Base-by-base conservation (phyloP, 2,888 invertebrate genomes). In the Xestoiulus laeticollis region DNA sequence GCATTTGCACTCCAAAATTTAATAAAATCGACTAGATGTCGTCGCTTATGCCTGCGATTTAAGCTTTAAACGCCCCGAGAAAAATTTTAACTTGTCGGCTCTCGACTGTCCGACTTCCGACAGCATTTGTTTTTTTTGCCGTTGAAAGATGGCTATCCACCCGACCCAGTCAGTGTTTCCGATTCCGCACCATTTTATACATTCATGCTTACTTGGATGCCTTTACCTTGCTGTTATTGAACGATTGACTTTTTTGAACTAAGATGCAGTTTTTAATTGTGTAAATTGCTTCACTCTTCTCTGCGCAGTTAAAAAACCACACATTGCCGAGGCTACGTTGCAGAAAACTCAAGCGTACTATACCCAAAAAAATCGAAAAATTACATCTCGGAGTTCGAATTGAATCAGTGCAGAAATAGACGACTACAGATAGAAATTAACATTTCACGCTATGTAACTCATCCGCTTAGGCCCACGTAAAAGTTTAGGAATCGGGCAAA, bases 221-320 rank as follows among this genome's bases (percentile, higher is more conserved):
- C 48, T 48, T 48, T 48, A 48, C 48, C 48, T 48, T 48, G 48
- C 48, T 48, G 48, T 48, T 48, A 48, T 48, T 48, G 48, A 48
- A 48, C 48, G 48, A 48, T 48, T 48, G 48, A 48, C 48, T 48
- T 16, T 48, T 48, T 43, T 14, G 16, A 48, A 6, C 48, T 48
- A 48, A 48, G 48, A 48, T 32, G 82, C 32, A 82, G 82, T 82
- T 82, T 8, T 82, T 82, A 82, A 82, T 82, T 82, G 8, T 48
- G 48, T 26, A 22, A 82, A 82, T 82, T 82, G 30, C 82, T 82
- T 82, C 82, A 82, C 82, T 32, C 32, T 82, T 82, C 82, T 82
- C 82, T 82, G 82, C 82, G 30, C 82, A 82, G 82, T 82, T 82
- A 82, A 82, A 82, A 82, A 82, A 26, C 30, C 16, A 26, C 32